phyloP scores from a whole-genome alignment of 2,888 invertebrate species.

The Drosophila paramelanica region DNA sequence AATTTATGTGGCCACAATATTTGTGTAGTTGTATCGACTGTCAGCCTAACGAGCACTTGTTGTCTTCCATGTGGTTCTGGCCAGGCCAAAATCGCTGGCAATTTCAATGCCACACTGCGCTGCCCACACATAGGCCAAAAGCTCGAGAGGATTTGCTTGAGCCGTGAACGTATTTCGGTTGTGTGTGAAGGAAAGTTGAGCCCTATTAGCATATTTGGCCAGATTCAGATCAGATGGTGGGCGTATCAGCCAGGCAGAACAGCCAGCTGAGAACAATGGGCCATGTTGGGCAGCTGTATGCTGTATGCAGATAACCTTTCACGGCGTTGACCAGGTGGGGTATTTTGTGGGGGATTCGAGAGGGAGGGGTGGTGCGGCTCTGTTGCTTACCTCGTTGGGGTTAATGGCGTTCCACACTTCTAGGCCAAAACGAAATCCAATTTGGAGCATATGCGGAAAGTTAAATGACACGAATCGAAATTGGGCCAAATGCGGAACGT shows the following conservation, averaged over 20 bases:
- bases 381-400: slow-evolving; percentile 53
- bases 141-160: slow-evolving; percentile 36
- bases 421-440: slow-evolving; percentile 69
- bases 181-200: slow-evolving; percentile 63
- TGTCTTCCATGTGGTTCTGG: slow-evolving; percentile 22
- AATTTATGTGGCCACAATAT: slow-evolving; percentile 46
- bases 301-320: slow-evolving; percentile 10
- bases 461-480: slow-evolving; percentile 78
- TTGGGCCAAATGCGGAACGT: slow-evolving; percentile 75
- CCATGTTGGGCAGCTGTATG: slow-evolving; percentile 8
- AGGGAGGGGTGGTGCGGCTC: neutral
- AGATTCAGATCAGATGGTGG: slow-evolving; percentile 46
- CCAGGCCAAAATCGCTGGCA: slow-evolving; percentile 23
- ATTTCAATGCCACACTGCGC: slow-evolving; percentile 64
- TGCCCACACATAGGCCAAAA: slow-evolving; percentile 37
- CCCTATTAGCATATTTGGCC: slow-evolving; percentile 61
- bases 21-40: slow-evolving; percentile 43
- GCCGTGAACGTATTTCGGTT: neutral
- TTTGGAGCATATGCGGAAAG: slow-evolving; percentile 60
- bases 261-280: slow-evolving; percentile 43
- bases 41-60: slow-evolving; percentile 49
- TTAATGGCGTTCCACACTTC: slow-evolving; percentile 25
- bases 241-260: slow-evolving; percentile 36
- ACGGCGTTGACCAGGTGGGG: slow-evolving; percentile 28
- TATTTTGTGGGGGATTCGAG: neutral